These are phyloP conservation scores for Anastatus disparis DNA, from an alignment of 1,140 invertebrate species.

Conservation along the genomic window DNA sequence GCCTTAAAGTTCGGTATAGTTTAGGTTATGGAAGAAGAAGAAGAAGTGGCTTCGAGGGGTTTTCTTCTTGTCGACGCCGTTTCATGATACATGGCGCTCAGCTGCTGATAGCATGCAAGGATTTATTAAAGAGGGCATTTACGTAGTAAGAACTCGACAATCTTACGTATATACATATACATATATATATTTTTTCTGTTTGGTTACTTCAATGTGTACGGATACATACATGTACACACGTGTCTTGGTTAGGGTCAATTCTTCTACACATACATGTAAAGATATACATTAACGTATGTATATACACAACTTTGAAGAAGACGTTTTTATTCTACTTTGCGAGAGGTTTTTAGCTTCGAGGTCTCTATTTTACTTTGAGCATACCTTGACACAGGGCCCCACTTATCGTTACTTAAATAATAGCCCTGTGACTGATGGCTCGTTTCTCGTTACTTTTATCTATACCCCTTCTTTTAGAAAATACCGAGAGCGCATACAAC, in stretches of 20 bases:
- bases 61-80: slow-evolving; percentile 59
- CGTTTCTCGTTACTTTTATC: slow-evolving; percentile 11
- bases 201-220: too few species aligned
- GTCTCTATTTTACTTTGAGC: slow-evolving; percentile 16
- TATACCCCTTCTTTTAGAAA: background rate
- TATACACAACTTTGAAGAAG: too few species aligned
- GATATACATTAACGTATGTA: too few species aligned
- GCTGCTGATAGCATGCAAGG: slow-evolving; percentile 57
- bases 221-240: too few species aligned
- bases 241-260: too few species aligned
- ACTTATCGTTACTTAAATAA: slow-evolving; percentile 24
- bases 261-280: too few species aligned
- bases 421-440: slow-evolving; percentile 27
- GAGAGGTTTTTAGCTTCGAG: too few species aligned
- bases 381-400: background rate
- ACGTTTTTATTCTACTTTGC: too few species aligned
- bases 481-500: too few species aligned
- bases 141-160: slow-evolving; percentile 2
- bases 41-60: slow-evolving; percentile 49
- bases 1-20: too few species aligned
- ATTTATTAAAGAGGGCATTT: slow-evolving; percentile 60
- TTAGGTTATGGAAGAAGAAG: slow-evolving; percentile 38
- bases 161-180: too few species aligned
- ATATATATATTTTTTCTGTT: too few species aligned
- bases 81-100: slow-evolving; percentile 61